These are phyloP conservation scores for Meteorus cinctellus DNA, from an alignment of 2,888 invertebrate species.

Conservation along the genomic window DNA sequence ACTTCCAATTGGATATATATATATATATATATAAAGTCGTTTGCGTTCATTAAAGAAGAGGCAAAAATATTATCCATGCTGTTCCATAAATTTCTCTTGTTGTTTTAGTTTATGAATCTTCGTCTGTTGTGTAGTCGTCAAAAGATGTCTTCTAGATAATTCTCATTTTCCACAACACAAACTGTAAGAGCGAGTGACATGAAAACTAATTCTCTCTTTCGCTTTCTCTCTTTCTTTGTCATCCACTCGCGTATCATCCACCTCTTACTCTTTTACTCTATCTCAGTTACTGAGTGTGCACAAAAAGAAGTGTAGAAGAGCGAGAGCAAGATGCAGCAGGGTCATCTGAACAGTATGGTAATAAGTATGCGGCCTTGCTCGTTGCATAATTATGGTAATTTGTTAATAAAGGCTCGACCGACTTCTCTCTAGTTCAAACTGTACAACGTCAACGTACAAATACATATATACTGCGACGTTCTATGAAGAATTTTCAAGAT, in stretches of 20 bases:
- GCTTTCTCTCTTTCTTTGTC: not conserved
- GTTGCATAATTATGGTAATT: constrained; percentile 70
- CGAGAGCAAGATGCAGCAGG: constrained; percentile 49
- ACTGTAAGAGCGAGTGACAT: constrained; percentile 23
- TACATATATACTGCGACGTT: constrained; percentile 15
- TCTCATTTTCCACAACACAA: not conserved
- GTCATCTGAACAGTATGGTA: constrained; percentile 65
- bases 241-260: too few species aligned
- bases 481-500: not conserved
- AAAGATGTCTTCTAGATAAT: not conserved
- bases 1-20: too few species aligned
- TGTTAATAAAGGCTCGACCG: constrained; percentile 63
- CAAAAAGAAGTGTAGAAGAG: not conserved
- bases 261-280: too few species aligned
- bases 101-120: not conserved
- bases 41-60: not conserved
- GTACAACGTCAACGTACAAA: not conserved
- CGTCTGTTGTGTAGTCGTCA: not conserved
- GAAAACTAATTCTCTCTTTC: constrained; percentile 42
- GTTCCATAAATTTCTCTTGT: not conserved
- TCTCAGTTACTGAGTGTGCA: constrained; percentile 12
- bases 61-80: not conserved
- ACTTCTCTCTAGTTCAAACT: constrained; percentile 52
- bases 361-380: constrained; percentile 60
- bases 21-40: not conserved